Percentiles rank a stretch among this genome's conserved stretches.
These are phyloP conservation scores for Pipistrellus pipistrellus DNA, from an alignment of 2,797 vertebrate species.

Conservation along the genomic window DNA sequence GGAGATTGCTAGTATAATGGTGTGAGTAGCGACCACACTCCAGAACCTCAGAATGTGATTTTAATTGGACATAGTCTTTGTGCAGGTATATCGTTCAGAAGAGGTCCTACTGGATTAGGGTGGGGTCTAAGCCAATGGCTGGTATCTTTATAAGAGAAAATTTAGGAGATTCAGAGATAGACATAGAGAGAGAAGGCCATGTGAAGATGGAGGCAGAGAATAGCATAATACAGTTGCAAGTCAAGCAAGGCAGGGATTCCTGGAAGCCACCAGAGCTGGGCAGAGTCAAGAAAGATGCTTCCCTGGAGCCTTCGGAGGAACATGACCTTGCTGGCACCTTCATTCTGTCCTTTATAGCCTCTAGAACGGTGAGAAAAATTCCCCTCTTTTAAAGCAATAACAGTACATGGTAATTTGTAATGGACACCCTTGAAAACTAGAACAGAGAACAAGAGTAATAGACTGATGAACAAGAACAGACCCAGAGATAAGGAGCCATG, in stretches of 20 bases:
- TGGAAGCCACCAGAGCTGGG: background rate
- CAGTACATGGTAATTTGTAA: background rate
- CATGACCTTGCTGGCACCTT: background rate
- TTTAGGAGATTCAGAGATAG: background rate
- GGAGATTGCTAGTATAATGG: background rate
- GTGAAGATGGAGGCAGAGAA: background rate
- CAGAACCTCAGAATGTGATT: background rate
- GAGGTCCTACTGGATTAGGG: background rate
- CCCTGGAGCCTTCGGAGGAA: background rate
- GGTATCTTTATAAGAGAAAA: background rate
- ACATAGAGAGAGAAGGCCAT: background rate
- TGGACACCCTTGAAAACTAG: background rate
- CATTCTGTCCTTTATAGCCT: background rate
- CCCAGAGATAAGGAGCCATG: too few species aligned
- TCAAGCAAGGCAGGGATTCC: background rate
- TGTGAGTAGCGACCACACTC: background rate
- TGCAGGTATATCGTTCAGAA: background rate
- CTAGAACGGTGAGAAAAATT: background rate
- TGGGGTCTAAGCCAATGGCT: background rate
- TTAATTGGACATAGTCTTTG: background rate
- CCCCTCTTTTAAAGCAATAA: background rate
- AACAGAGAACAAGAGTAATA: background rate
- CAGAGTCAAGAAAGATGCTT: background rate
- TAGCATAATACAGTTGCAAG: background rate
- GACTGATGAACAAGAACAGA: too few species aligned